Percentiles rank a stretch among this genome's conserved stretches.
Conservation (phyloP, 2,888 invertebrate genomes). For the Plusia festucae region DNA sequence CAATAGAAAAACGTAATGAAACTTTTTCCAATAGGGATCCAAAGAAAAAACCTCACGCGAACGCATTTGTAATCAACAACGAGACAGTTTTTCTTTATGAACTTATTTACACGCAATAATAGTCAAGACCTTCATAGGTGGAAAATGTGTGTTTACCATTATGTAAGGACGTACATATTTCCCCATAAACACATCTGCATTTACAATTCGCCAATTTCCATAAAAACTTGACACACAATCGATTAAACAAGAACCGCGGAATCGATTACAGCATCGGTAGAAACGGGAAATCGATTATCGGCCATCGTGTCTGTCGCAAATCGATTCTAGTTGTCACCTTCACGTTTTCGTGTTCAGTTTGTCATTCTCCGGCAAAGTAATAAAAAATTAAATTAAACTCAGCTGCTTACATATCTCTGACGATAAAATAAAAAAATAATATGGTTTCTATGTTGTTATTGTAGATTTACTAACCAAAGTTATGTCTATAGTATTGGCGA, state of each 20-base stretch:
- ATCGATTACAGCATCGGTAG: conserved; percentile 77
- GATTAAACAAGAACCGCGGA: conserved; percentile 72
- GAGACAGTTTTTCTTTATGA: not conserved
- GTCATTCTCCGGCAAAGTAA: conserved; percentile 42
- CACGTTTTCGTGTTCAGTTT: conserved; percentile 64
- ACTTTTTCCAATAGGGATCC: not conserved
- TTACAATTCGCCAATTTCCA: conserved; percentile 47
- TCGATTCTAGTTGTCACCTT: conserved; percentile 87
- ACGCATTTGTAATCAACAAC: conserved; percentile 2
- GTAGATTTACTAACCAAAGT: conserved; percentile 16
- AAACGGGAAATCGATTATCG: conserved; percentile 82
- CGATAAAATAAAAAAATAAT: conserved; percentile 21
- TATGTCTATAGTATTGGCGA: conserved; percentile 7
- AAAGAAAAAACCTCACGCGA: not conserved
- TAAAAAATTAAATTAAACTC: conserved; percentile 46
- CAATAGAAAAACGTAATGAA: not conserved
- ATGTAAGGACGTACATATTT: conserved; percentile 28
- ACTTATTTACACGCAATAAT: conserved; percentile 1
- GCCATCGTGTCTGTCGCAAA: conserved; percentile 83
- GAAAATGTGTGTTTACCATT: conserved; percentile 7
- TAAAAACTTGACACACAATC: conserved; percentile 64
- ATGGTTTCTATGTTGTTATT: conserved; percentile 19
- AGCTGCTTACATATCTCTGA: conserved; percentile 25
- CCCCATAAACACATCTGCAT: conserved; percentile 40
- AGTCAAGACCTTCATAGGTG: not conserved